Evolutionary conservation across 2,888 invertebrate species (phyloP), one percentile per base, ranked within the genome.

Genomic region (Aspidiotus destructor): DNA sequence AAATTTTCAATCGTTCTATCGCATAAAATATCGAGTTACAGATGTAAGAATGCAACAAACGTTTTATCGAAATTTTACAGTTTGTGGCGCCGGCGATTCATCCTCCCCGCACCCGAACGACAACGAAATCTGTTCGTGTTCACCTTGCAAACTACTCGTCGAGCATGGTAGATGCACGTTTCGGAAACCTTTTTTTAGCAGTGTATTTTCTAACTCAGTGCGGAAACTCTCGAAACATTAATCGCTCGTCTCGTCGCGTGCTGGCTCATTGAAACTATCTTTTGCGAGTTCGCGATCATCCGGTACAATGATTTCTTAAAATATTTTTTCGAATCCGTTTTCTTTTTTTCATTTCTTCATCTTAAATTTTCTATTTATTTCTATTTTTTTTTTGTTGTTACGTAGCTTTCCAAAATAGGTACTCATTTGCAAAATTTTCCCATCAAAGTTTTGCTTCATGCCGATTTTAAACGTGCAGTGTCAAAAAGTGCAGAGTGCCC

Each of bases 191-290:
- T 48, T 48, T 48, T 48, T 28, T 28, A 28, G 28, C 28, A 48
- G 48, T 48, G 10, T 11, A 48, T 48, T 48, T 48, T 48, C 48
- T 13, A 48, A 48, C 48, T 48, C 48, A 48, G 48, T 48, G n/a
- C n/a, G 48, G 48, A 48, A 48, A 48, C 11, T 48, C 48, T n/a
- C 48, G 48, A 48, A 48, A 13, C n/a, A 48, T 48, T 48, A 48
- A 48, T n/a, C 48, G 48, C 48, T 48, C 48, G 48, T 48, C 48
- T 11, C 48, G 48, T 48, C 48, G 48, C n/a, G 48, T 48, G 11
- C 48, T 48, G 48, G 28, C 48, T 13, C 48, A 48, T 13, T 48
- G 10, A 48, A n/a, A 48, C 48, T 11, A 48, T 48, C 48, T 3
- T 28, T 28, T 48, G 6, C 48, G 48, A 13, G 48, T n/a, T 48